Evolutionary conservation across 2,888 invertebrate species (phyloP), one percentile per base, ranked within the genome.

Genomic region (Nysson spinosus): DNA sequence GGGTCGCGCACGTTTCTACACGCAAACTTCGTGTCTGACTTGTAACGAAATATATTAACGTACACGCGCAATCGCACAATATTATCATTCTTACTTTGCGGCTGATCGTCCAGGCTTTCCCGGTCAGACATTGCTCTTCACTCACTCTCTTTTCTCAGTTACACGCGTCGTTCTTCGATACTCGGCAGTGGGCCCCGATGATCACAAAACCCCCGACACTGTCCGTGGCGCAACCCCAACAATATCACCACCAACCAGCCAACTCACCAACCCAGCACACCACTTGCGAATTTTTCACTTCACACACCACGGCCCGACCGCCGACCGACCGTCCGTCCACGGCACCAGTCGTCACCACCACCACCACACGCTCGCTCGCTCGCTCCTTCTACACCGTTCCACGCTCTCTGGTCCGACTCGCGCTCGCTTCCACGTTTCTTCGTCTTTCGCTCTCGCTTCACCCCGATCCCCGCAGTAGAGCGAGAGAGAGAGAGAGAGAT

Each of bases 51-150:
- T 12, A 16, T 16, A 16, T 46, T 46, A 40, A 34, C 19, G 46
- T 47, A 16, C 35, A 39, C 22, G 14, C 4, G 34, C 26, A 16
- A 16, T 34, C 56, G 24, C 46, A 32, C 37, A 20, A 42, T 39
- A 37, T 28, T 39, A 28, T 56, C 35, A 24, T 57, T 60, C 86
- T 86, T 83, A 87, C 87, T 87, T 84, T 85, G 87, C 75, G 84
- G 84, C 79, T 86, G 87, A 74, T 86, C 86, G 81, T 87, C 87
- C 79, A 86, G 84, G 79, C 86, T 86, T 80, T 86, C 86, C 76
- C 84, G 86, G 83, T 87, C 87, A 76, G 87, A 86, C 87, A 86
- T 87, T 83, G 79, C 78, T 83, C 79, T 66, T 52, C 49, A 58
- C 72, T 68, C 78, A 72, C 69, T 78, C 72, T 67, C 65, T 63